Evolutionary conservation across 1,140 invertebrate species (phyloP).

Genomic region (Reticulitermes speratus): DNA sequence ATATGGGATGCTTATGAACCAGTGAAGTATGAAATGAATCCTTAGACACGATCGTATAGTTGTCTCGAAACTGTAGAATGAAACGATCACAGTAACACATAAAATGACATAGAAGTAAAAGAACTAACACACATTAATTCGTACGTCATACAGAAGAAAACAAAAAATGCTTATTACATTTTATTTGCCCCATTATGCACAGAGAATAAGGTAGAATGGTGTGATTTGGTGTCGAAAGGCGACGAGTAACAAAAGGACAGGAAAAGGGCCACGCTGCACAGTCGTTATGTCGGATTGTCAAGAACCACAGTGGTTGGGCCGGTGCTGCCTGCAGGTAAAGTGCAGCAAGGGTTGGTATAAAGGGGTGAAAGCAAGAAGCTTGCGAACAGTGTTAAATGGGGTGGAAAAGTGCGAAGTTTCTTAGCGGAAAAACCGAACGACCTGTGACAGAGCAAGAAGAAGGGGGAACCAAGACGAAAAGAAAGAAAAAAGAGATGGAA

Average conservation of each 20-base stretch:
- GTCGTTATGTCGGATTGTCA: neutral
- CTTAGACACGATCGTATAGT: no score
- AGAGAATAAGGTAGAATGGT: neutral
- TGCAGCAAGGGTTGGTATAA: neutral
- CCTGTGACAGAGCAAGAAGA: neutral
- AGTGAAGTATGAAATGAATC: no score
- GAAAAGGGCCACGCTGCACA: neutral
- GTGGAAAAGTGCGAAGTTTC: constrained; percentile 13
- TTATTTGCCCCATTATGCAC: neutral
- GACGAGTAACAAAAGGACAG: neutral
- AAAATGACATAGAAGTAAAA: no score
- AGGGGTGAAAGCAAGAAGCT: neutral
- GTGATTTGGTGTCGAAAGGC: neutral
- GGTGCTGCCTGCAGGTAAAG: neutral
- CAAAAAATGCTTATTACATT: neutral
- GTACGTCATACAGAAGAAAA: neutral
- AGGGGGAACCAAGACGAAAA: neutral
- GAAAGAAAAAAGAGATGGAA: neutral
- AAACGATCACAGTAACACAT: no score
- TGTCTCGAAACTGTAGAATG: no score
- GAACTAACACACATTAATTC: neutral
- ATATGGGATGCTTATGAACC: no score
- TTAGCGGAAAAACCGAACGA: constrained; percentile 5
- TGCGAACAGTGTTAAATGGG: neutral
- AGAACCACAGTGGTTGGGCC: neutral